Percentiles rank a stretch among this genome's conserved stretches.
These are phyloP conservation scores for Rugalucina vietnamica DNA, from an alignment of 2,888 invertebrate species.

Conservation along the genomic window DNA sequence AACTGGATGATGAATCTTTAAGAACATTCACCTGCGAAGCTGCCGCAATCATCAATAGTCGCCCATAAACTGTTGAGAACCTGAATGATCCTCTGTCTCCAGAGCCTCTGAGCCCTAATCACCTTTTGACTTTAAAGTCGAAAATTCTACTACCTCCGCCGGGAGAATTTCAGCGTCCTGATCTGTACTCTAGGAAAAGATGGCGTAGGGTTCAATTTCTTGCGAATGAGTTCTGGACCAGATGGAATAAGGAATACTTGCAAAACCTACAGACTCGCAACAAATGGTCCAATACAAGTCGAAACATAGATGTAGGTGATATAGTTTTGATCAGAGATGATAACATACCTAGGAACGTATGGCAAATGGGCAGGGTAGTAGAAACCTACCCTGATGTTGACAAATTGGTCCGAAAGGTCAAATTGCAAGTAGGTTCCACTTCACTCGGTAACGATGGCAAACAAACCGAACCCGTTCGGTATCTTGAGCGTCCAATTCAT, in stretches of 20 bases:
- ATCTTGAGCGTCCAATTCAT: slow-evolving; percentile 23
- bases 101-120: neutral
- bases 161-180: slow-evolving; percentile 37
- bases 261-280: neutral
- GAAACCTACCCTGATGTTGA: slow-evolving; percentile 14
- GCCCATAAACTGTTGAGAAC: slow-evolving; percentile 28
- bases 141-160: slow-evolving; percentile 44
- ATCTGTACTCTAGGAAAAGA: slow-evolving; percentile 41
- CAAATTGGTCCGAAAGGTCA: slow-evolving; percentile 48
- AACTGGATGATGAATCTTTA: slow-evolving; percentile 39
- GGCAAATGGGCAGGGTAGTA: slow-evolving; percentile 22
- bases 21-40: slow-evolving; percentile 45
- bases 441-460: slow-evolving; percentile 21
- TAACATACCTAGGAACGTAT: slow-evolving; percentile 21
- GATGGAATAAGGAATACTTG: slow-evolving; percentile 49
- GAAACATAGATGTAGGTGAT: slow-evolving; percentile 38
- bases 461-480: neutral
- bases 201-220: slow-evolving; percentile 50
- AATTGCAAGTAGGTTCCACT: slow-evolving; percentile 19
- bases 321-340: slow-evolving; percentile 48
- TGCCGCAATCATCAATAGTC: slow-evolving; percentile 38
- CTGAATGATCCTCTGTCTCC: neutral
- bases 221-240: slow-evolving; percentile 41
- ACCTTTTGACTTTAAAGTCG: slow-evolving; percentile 52
- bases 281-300: slow-evolving; percentile 6